Percentiles rank a stretch among this genome's conserved stretches.
phyloP scores from a whole-genome alignment of 2,113 vertebrate genomes.

The Tiliqua scincoides region DNA sequence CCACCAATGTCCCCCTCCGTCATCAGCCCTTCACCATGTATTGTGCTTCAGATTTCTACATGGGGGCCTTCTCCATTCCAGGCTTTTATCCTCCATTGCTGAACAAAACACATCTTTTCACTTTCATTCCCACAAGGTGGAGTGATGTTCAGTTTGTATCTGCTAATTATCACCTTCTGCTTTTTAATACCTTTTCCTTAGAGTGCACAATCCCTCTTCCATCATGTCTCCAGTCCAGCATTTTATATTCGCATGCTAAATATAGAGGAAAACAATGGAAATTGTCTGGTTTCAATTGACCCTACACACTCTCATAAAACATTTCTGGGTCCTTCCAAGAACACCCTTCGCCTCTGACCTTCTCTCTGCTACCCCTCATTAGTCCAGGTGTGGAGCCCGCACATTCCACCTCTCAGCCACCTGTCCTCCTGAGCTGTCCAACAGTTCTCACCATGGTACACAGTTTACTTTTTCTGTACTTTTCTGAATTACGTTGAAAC shows the following conservation, averaged over 20 bases:
- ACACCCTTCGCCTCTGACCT: neutral
- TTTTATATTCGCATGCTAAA: neutral
- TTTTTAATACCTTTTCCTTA: neutral
- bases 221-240: neutral
- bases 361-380: neutral
- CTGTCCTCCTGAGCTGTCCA: neutral
- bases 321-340: neutral
- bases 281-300: rapidly evolving
- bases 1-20: neutral
- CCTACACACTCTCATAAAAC: neutral
- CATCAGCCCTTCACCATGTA: too few relatives aligned
- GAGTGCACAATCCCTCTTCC: rapidly evolving
- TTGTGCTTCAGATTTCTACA: neutral
- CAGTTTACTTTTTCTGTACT: neutral
- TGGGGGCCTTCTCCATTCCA: neutral
- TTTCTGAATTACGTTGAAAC: neutral
- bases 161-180: neutral
- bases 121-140: neutral
- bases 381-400: rapidly evolving
- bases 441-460: neutral
- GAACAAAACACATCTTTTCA: neutral
- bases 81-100: neutral
- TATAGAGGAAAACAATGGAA: rapidly evolving
- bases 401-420: neutral
- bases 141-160: neutral